Evolutionary conservation across 1,140 invertebrate genomes (phyloP).

Genomic region (Triops longicaudatus): DNA sequence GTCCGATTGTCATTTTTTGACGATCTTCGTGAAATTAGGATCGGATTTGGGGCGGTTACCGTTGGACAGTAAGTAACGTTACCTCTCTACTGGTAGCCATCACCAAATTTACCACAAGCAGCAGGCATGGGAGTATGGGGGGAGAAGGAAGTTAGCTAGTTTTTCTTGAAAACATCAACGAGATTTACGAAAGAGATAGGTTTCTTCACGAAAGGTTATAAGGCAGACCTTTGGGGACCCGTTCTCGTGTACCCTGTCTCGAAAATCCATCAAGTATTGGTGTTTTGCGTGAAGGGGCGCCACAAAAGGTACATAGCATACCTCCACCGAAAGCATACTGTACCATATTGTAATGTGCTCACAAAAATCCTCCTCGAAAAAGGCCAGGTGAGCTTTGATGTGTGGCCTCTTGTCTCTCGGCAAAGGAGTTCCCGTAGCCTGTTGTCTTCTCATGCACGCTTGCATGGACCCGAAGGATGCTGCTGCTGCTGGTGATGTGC

Average conservation of each 20-base stretch:
- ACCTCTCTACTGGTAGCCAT: background rate
- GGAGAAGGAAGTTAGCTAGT: background rate
- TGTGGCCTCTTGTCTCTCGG: background rate
- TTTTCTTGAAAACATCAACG: background rate
- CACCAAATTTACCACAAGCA: background rate
- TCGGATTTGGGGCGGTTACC: background rate
- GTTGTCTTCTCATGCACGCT: background rate
- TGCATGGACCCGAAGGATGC: background rate
- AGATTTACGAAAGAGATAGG: background rate
- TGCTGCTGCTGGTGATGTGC: background rate
- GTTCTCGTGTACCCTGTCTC: background rate
- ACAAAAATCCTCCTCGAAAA: too few species aligned
- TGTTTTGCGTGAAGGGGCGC: background rate
- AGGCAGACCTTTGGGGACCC: background rate
- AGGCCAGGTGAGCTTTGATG: background rate
- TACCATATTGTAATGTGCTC: too few species aligned
- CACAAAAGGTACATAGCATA: background rate
- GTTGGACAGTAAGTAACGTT: background rate
- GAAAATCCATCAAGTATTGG: background rate
- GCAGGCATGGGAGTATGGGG: background rate
- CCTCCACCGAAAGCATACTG: too few species aligned
- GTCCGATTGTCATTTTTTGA: too few species aligned
- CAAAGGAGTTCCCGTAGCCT: background rate
- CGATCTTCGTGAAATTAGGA: background rate
- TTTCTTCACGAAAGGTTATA: slow-evolving; percentile 8